Base-by-base conservation (phyloP, 1,140 invertebrate genomes). In the Saccostrea cuccullata region DNA sequence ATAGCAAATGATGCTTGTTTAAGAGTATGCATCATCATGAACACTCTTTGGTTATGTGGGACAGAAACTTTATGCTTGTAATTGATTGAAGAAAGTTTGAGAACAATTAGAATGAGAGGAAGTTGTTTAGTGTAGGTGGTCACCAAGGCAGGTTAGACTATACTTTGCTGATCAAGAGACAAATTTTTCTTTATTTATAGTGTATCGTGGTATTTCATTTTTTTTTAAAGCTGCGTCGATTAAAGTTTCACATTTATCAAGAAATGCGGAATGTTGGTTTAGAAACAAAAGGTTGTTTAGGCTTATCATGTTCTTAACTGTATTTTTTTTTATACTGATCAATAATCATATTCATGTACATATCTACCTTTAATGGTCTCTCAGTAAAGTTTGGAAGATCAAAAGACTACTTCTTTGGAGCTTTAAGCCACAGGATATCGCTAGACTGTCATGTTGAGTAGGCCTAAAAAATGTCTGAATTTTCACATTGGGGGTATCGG, bases 341-440 rank as follows among this genome's bases (percentile, higher is more conserved):
- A 77, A 77, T 77, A 77, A 77, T 77, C 26, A 77, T 77, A 77
- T 77, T 77, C 70, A 36, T 77, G 70, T 77, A 15, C 26, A 77
- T 77, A 77, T 77, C 70, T 26, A 77, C 70, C 70, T 77, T 77
- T 30, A 77, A 77, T 77, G 70, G 70, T 77, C 70, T 77, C 26
- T 77, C 23, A 77, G 70, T 36, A 26, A 77, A 77, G 67, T 77
- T 77, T 77, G 70, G 26, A 77, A 77, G 70, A 77, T 77, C 70
- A 77, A 77, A 77, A 77, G 70, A 77, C 70, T 30, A 77, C 70
- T 77, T 77, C 70, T 77, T 77, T 77, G 26, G 70, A 77, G 70
- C 70, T 36, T 77, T 36, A 77, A 77, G 70, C 70, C 70, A 77
- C 9, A 77, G 70, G 70, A 77, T 77, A 77, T 17, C 70, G 30